Conservation (phyloP, 2,113 vertebrate genomes). For the Lipophrys pholis region DNA sequence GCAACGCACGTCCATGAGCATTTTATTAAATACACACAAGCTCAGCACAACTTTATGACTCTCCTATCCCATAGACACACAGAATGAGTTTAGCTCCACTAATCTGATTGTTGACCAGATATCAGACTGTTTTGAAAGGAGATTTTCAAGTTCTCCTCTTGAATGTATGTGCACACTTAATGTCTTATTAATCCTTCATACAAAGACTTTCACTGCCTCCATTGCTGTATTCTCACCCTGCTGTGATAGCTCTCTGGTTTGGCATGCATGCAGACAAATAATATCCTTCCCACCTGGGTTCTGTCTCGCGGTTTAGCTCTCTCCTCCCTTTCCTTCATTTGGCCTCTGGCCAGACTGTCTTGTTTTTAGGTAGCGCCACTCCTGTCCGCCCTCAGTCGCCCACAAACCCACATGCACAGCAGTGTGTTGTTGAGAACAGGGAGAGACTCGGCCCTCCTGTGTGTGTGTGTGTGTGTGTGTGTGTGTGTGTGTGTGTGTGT, state of each 20-base stretch:
- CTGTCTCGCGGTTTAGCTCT: conserved; percentile 40
- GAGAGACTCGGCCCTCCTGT: conserved; percentile 33
- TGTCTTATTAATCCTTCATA: conserved; percentile 2
- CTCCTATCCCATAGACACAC: background rate
- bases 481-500: conserved; percentile 22
- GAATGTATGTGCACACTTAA: background rate
- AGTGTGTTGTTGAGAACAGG: conserved; percentile 30
- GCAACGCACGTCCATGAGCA: background rate
- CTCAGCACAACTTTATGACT: background rate
- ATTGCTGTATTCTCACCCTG: conserved; percentile 16
- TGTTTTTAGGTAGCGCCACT: conserved; percentile 51
- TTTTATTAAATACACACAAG: conserved; percentile 27
- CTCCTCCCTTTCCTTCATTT: conserved; percentile 35
- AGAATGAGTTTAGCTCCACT: background rate
- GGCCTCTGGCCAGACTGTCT: conserved; percentile 36
- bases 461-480: conserved; percentile 50
- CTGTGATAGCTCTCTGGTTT: conserved; percentile 11
- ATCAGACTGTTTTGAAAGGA: conserved; percentile 17
- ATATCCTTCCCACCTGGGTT: conserved; percentile 45
- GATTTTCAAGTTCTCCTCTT: conserved; percentile 27
- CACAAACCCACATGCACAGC: conserved; percentile 39
- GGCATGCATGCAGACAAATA: conserved; percentile 32
- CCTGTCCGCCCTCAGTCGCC: conserved; percentile 29
- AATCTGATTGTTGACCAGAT: conserved; percentile 10
- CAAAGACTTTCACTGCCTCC: conserved; percentile 8